Percentiles rank a stretch among this genome's conserved stretches.
Evolutionary conservation across 2,797 vertebrate species (phyloP).

Genomic region (Poecilia gillii): DNA sequence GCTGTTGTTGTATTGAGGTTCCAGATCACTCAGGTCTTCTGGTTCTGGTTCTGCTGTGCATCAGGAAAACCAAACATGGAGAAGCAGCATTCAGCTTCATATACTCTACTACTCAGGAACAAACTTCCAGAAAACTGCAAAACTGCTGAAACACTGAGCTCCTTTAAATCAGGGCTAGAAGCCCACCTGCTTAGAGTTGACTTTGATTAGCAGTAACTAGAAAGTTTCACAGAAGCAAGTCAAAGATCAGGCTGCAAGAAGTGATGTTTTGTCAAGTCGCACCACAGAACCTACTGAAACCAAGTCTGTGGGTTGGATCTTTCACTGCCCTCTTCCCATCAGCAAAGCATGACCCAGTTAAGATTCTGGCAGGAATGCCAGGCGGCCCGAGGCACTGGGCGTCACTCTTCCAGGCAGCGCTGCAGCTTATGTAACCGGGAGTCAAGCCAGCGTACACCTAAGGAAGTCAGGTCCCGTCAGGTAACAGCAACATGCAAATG

Average conservation of each 20-base stretch:
- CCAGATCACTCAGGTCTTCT: too few species aligned
- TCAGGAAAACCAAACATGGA: too few species aligned
- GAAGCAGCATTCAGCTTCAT: too few species aligned
- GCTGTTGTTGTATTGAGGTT: too few species aligned
- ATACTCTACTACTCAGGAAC: too few species aligned
- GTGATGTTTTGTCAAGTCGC: slow-evolving; percentile 19
- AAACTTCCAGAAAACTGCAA: too few species aligned
- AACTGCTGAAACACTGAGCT: too few species aligned
- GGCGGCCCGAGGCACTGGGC: slow-evolving; percentile 42
- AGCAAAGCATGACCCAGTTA: slow-evolving; percentile 60
- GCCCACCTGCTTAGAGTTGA: too few species aligned
- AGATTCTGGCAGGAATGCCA: slow-evolving; percentile 56
- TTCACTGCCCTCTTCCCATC: slow-evolving; percentile 48
- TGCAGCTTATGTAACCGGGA: slow-evolving; percentile 74
- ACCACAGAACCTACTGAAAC: slow-evolving; percentile 6
- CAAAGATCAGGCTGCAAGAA: slow-evolving; percentile 2
- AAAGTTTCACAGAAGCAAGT: slow-evolving; percentile 9
- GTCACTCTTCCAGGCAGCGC: slow-evolving; percentile 42
- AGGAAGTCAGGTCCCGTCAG: slow-evolving; percentile 69
- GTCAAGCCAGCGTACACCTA: slow-evolving; percentile 71
- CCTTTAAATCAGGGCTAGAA: too few species aligned
- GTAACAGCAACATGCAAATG: slow-evolving; percentile 75
- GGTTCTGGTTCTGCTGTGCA: too few species aligned
- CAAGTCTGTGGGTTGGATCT: slow-evolving; percentile 17
- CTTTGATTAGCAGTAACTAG: too few species aligned